These are phyloP conservation scores for Uropetala carovei DNA, from an alignment of 2,888 invertebrate species.

Conservation along the genomic window DNA sequence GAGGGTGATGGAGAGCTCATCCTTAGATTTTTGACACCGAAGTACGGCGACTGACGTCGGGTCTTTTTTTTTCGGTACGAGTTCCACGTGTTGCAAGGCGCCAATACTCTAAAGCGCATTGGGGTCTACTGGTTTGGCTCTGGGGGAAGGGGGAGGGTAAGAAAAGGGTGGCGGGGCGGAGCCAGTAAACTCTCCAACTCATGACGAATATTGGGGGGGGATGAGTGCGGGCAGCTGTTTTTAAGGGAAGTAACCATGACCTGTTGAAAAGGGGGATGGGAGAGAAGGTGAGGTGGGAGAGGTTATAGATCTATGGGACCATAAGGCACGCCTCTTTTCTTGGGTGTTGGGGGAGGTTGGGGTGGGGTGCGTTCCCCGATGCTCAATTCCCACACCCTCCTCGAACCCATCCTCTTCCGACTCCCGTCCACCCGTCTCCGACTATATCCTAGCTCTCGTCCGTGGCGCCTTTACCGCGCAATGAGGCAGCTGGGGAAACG, in stretches of 20 bases:
- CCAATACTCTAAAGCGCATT: neutral
- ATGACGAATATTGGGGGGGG: conserved; percentile 18
- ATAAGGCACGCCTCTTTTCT: neutral
- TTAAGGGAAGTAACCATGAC: conserved; percentile 22
- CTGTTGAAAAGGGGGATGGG: neutral
- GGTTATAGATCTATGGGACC: neutral
- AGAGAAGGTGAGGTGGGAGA: neutral
- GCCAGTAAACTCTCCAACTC: neutral
- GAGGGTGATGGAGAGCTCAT: neutral
- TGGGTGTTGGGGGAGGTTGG: no score
- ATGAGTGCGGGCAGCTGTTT: conserved; percentile 21
- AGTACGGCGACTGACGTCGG: neutral
- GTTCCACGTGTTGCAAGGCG: neutral
- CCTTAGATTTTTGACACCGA: neutral
- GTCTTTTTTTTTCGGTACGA: no score
- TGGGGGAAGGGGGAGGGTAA: neutral
- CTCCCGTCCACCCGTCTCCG: conserved; percentile 13
- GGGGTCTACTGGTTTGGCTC: neutral
- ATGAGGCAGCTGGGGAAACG: neutral
- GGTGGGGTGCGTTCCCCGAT: neutral
- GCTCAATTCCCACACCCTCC: neutral
- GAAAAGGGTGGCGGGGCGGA: neutral
- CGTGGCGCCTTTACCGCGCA: neutral
- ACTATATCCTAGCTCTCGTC: conserved; percentile 10
- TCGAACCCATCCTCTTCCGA: neutral